A percentile compares a stretch with the other conserved stretches of the same genome.
phyloP scores from a whole-genome alignment of 2,113 vertebrate species.

The Calcarius ornatus region DNA sequence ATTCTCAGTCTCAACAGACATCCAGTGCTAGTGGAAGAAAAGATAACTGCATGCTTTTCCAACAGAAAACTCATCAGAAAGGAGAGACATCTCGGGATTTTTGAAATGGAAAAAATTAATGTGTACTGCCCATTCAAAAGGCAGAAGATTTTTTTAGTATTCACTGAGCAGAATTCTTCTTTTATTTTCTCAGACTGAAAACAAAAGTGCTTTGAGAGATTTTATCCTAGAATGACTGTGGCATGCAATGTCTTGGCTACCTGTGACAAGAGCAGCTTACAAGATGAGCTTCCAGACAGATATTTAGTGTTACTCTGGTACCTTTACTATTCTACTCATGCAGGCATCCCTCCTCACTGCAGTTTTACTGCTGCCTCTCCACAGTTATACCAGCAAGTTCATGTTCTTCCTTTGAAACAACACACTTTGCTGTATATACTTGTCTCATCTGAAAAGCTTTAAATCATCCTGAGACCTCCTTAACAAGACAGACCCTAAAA shows the following conservation, averaged over 20 bases:
- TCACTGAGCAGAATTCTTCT: not conserved
- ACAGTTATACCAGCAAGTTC: not conserved
- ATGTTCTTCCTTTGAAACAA: not conserved
- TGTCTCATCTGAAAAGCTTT: not conserved
- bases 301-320: not conserved
- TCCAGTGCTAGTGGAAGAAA: not conserved
- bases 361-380: not conserved
- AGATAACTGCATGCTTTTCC: not conserved
- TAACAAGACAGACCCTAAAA: not conserved
- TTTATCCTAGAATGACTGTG: not conserved
- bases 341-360: not conserved
- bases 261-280: not conserved
- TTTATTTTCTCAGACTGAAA: not conserved
- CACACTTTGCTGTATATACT: not conserved
- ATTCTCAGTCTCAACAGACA: not conserved
- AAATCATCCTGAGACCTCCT: not conserved
- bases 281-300: not conserved
- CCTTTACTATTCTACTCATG: not conserved
- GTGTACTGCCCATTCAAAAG: not conserved
- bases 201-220: not conserved
- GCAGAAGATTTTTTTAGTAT: not conserved
- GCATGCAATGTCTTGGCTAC: not conserved
- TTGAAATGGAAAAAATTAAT: not conserved
- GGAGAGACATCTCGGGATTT: not conserved
- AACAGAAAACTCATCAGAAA: not conserved